These are phyloP conservation scores for Cyprinella venusta DNA, from an alignment of 2,797 vertebrate species.

Conservation along the genomic window DNA sequence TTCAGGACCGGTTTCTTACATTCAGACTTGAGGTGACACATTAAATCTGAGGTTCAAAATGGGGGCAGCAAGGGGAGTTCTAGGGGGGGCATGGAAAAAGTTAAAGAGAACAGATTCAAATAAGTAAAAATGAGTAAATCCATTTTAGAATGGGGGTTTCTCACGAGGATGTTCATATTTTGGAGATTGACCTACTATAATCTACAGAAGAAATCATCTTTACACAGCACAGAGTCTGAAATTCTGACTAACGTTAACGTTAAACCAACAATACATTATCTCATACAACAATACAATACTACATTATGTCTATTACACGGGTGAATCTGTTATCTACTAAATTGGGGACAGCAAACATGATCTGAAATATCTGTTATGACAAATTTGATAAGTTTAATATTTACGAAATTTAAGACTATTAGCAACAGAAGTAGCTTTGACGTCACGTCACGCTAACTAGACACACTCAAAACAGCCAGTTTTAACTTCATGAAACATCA, in stretches of 20 bases:
- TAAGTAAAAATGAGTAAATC: too few species aligned
- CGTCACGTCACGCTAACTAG: background rate
- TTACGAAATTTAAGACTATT: background rate
- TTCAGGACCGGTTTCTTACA: background rate
- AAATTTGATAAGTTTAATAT: background rate
- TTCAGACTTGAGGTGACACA: background rate
- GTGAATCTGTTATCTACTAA: background rate
- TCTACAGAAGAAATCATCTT: too few species aligned
- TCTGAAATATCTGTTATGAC: background rate
- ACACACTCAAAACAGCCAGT: background rate
- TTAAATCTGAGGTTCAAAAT: background rate
- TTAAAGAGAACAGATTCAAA: too few species aligned
- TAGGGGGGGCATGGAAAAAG: too few species aligned
- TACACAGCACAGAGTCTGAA: too few species aligned
- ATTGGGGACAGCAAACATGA: background rate
- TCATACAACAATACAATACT: too few species aligned
- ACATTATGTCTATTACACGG: background rate
- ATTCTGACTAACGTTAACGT: too few species aligned
- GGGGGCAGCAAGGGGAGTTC: too few species aligned
- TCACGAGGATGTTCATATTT: too few species aligned
- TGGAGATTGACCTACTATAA: too few species aligned
- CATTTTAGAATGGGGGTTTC: too few species aligned
- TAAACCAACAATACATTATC: background rate
- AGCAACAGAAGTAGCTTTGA: background rate
- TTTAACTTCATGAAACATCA: background rate